phyloP scores from a whole-genome alignment of 2,888 invertebrate species.

The Dryococelus australis region DNA sequence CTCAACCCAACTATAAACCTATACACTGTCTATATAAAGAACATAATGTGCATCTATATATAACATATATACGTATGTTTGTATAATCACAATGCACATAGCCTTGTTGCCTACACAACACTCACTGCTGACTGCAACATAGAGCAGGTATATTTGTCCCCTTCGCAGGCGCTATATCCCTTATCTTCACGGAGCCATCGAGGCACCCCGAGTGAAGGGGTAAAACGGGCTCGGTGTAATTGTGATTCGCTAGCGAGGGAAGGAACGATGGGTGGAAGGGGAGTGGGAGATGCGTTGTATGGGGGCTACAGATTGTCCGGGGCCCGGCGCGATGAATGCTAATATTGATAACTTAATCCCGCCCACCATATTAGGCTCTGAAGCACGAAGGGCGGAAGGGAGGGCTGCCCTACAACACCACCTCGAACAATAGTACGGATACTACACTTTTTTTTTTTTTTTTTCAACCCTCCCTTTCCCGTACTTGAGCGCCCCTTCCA shows the following conservation, averaged over 20 bases:
- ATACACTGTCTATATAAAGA: too few species aligned
- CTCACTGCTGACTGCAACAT: background rate
- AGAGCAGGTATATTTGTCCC: background rate
- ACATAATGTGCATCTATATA: too few species aligned
- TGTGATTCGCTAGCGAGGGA: background rate
- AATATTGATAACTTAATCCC: constrained; percentile 16
- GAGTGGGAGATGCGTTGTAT: background rate
- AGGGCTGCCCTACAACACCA: background rate
- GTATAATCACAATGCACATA: too few species aligned
- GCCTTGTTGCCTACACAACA: too few species aligned
- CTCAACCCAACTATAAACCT: too few species aligned
- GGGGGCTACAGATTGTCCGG: background rate
- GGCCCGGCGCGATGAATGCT: background rate
- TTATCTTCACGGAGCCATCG: background rate
- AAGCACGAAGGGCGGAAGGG: background rate
- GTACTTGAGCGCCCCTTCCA: background rate
- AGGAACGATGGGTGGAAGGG: background rate
- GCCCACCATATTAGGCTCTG: background rate
- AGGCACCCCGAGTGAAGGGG: background rate
- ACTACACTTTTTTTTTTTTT: background rate
- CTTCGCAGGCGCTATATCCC: background rate
- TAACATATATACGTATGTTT: too few species aligned
- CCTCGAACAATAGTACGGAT: background rate
- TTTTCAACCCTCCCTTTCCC: constrained; percentile 19
- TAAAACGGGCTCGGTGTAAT: background rate